Evolutionary conservation across 2,888 invertebrate genomes (phyloP).

Genomic region (Magallana nippona): DNA sequence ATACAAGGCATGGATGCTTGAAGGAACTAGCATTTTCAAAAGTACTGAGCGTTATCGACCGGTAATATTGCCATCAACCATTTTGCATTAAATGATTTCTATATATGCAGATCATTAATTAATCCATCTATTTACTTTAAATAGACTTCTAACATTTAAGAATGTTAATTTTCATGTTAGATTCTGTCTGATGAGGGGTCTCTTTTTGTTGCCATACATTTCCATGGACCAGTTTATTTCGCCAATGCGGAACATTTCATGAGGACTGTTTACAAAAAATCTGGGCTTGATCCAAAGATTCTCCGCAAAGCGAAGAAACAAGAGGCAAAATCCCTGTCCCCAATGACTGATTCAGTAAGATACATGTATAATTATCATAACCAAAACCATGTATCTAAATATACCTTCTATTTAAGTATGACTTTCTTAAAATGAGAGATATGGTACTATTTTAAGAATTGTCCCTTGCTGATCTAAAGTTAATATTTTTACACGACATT

Average conservation of each 20-base stretch:
- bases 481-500: no score
- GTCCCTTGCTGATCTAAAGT: no score
- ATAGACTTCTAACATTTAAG: no score
- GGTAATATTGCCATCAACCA: conserved; percentile 4
- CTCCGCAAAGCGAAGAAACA: conserved; percentile 32
- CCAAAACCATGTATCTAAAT: background rate
- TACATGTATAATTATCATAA: background rate
- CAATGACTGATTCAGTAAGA: background rate
- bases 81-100: background rate
- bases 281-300: conserved; percentile 59
- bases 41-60: conserved; percentile 8
- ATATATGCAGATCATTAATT: background rate
- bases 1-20: conserved; percentile 36
- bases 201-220: conserved; percentile 76
- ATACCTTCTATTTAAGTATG: no score
- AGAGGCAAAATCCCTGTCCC: background rate
- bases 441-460: no score
- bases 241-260: conserved; percentile 79
- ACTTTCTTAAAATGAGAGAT: no score
- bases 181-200: background rate
- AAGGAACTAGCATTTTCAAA: conserved; percentile 33
- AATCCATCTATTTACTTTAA: background rate
- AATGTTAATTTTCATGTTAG: background rate
- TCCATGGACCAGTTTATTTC: conserved; percentile 79
- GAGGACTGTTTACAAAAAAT: conserved; percentile 64